Conservation (phyloP, 2,888 invertebrate genomes). For the Andrena praecox region DNA sequence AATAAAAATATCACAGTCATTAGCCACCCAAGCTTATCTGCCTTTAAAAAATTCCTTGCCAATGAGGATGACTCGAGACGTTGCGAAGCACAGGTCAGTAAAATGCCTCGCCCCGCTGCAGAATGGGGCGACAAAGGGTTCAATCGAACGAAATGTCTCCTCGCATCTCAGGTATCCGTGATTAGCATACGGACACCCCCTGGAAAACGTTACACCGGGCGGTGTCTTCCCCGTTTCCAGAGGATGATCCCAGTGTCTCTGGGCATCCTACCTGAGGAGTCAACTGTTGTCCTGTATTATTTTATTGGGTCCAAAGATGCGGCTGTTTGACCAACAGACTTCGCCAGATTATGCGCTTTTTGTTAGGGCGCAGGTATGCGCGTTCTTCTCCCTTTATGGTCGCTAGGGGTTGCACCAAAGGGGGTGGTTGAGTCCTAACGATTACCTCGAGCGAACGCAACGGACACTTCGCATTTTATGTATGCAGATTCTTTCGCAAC, state of each 20-base stretch:
- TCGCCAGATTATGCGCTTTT: conserved; percentile 27
- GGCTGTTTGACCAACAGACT: conserved; percentile 53
- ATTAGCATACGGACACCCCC: conserved; percentile 46
- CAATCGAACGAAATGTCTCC: conserved; percentile 12
- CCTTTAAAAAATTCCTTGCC: too few relatives aligned
- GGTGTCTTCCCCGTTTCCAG: background rate
- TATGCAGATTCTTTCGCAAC: background rate
- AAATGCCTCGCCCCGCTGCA: too few relatives aligned
- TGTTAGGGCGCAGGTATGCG: conserved; percentile 40
- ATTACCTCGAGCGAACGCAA: background rate
- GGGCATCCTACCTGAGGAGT: conserved; percentile 27
- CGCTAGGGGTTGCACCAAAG: background rate
- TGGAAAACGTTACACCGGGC: background rate
- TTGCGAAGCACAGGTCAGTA: too few relatives aligned
- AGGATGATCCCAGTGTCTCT: conserved; percentile 10
- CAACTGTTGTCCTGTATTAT: conserved; percentile 31
- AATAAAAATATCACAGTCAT: too few relatives aligned
- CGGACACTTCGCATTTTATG: background rate
- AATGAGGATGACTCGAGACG: too few relatives aligned
- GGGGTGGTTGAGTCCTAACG: background rate
- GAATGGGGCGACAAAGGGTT: background rate
- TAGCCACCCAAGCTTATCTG: too few relatives aligned
- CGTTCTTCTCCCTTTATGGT: background rate
- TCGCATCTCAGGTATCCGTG: conserved; percentile 44
- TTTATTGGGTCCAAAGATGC: conserved; percentile 36